Percentiles rank a stretch among this genome's conserved stretches.
Evolutionary conservation across 2,888 invertebrate genomes (phyloP).

Genomic region (Disparrhopalites patrizii): DNA sequence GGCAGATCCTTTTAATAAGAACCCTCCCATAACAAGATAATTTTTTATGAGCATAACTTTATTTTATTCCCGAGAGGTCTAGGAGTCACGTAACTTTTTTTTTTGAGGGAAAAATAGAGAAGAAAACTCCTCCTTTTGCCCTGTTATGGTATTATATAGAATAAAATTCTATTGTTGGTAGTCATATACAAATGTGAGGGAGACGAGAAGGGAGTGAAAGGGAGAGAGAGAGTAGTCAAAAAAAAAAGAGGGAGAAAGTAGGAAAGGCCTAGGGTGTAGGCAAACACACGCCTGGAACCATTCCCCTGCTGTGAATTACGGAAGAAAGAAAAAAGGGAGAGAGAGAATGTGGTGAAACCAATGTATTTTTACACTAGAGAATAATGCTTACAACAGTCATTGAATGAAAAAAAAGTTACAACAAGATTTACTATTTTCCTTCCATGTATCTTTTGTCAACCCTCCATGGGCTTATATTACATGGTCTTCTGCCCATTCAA

Average conservation of each 20-base stretch:
- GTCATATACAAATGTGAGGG: too few relatives aligned
- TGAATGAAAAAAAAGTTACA: too few relatives aligned
- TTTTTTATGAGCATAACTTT: slow-evolving; percentile 42
- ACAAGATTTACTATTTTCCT: slow-evolving; percentile 19
- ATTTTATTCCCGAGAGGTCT: slow-evolving; percentile 38
- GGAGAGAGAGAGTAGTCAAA: background rate
- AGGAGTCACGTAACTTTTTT: slow-evolving; percentile 25
- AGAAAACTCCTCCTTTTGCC: slow-evolving; percentile 24
- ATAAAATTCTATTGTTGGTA: slow-evolving; percentile 26
- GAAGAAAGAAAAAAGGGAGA: too few relatives aligned
- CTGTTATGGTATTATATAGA: slow-evolving; percentile 24
- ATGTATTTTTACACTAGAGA: slow-evolving; percentile 17
- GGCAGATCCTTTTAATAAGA: slow-evolving; percentile 24
- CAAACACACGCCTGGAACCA: slow-evolving; percentile 20
- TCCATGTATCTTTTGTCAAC: background rate
- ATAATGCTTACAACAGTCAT: too few relatives aligned
- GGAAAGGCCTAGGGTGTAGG: background rate
- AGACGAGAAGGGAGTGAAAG: background rate
- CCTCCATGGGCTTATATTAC: background rate
- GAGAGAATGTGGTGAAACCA: slow-evolving; percentile 15
- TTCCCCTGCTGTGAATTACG: slow-evolving; percentile 14
- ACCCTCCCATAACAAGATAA: slow-evolving; percentile 42
- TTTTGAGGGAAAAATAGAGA: background rate
- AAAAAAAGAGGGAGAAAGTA: background rate
- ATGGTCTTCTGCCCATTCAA: too few relatives aligned